Evolutionary conservation across 2,797 vertebrate genomes (phyloP), one percentile per base, ranked within the genome.

Genomic region (Neopelma chrysocephalum): DNA sequence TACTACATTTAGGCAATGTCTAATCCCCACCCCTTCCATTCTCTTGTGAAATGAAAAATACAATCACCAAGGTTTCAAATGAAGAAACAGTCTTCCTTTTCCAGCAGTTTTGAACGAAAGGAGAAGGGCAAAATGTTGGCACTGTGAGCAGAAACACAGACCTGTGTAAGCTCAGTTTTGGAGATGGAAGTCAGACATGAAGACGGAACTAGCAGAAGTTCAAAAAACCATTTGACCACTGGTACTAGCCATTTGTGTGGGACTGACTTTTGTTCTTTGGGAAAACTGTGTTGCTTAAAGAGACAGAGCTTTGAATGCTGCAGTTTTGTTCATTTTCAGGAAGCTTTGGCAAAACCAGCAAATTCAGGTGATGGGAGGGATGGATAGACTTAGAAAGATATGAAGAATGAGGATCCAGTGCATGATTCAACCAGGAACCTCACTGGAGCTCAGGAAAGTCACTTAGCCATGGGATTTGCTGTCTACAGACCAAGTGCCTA

Each of bases 41-140:
- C 89, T 96, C 83, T 89, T 80, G 71, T 95, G 92, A 91, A 95
- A 97, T 92, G 65, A 90, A 95, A 96, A 94, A 68, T 73, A 76
- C 51, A 85, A 69, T 87, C 70, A 51, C 38, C 15, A 65, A 82
- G 64, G 60, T 89, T 95, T 96, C 65, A 94, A 94, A 69, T 89
- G 86, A 90, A 93, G 90, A 90, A 95, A 94, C 34, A 90, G 50
- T 48, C 19, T 3, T 79, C 40, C 43, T 94, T 89, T 91, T 88
- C 36, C 56, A 94, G 73, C 40, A 60, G 71, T 90, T 94, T 90
- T 89, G 68, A 82, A 87, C 71, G 75, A 90, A 89, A 85, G 54
- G 22, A 82, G 61, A 76, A 90, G 58, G 38, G 45, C 25, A 1
- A 77, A 89, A n/a, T 47, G 26, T 75, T 93, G 91, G 71, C 60